A percentile compares a stretch with the other conserved stretches of the same genome.
phyloP scores from a whole-genome alignment of 2,888 invertebrate species.

The Fragum whitleyi region DNA sequence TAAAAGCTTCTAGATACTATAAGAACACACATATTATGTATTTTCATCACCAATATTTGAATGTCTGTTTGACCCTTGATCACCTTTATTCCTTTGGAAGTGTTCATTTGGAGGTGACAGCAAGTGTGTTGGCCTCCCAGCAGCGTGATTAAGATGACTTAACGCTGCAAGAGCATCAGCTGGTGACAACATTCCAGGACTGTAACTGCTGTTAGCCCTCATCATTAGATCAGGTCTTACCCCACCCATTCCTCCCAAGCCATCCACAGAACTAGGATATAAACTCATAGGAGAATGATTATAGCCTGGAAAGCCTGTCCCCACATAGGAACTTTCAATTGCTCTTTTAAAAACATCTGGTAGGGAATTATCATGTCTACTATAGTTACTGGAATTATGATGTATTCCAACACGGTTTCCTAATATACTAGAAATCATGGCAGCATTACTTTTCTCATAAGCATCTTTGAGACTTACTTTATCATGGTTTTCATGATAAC shows the following conservation, averaged over 20 bases:
- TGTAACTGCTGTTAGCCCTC: background rate
- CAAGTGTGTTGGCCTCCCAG: background rate
- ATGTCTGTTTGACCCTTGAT: background rate
- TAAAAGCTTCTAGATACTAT: too few species aligned
- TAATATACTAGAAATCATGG: background rate
- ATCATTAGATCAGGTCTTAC: background rate
- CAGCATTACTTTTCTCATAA: background rate
- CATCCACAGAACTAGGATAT: background rate
- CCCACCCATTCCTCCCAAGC: background rate
- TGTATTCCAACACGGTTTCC: background rate
- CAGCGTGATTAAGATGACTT: background rate
- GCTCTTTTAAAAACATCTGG: background rate
- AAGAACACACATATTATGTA: background rate
- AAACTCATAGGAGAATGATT: background rate
- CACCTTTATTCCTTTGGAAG: background rate
- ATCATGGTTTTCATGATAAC: background rate
- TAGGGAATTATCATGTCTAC: background rate
- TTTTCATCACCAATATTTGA: background rate
- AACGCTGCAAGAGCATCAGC: background rate
- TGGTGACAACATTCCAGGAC: background rate
- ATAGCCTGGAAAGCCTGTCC: background rate
- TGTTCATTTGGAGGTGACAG: background rate
- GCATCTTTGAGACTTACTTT: background rate
- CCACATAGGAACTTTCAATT: background rate
- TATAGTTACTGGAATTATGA: background rate